A percentile compares a stretch with the other conserved stretches of the same genome.
These are phyloP conservation scores for Drosophila eohydei DNA, from an alignment of 2,888 invertebrate genomes.

Conservation along the genomic window DNA sequence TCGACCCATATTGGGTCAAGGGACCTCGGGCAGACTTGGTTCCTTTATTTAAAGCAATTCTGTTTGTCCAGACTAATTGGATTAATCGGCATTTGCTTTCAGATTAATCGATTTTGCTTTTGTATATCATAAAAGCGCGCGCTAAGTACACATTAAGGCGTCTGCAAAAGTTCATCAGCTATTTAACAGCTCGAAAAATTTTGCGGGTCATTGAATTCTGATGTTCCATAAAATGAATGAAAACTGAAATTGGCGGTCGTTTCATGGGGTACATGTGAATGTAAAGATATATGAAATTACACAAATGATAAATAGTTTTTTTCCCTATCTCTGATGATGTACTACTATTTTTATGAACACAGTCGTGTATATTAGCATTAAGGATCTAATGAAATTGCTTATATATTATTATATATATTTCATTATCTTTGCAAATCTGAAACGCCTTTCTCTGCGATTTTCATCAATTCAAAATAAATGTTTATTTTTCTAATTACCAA, in stretches of 20 bases:
- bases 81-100: conserved; percentile 19
- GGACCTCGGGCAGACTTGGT: neutral
- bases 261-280: no score
- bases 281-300: no score
- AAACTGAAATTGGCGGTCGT: neutral
- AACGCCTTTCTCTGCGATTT: no score
- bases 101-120: conserved; percentile 13
- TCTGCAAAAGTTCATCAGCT: conserved; percentile 1
- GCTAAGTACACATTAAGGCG: neutral
- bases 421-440: no score
- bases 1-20: neutral
- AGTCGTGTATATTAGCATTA: no score
- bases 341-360: no score
- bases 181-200: neutral
- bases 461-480: no score
- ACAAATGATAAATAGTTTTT: no score
- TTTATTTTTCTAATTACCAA: no score
- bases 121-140: conserved; percentile 1
- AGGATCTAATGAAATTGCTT: no score
- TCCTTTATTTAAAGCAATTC: neutral
- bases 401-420: no score
- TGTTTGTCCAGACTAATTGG: conserved; percentile 24
- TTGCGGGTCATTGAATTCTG: neutral
- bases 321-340: no score
- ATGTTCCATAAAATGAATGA: neutral